Evolutionary conservation across 2,888 invertebrate genomes (phyloP).

Genomic region (Lepetodrilus schrolli): DNA sequence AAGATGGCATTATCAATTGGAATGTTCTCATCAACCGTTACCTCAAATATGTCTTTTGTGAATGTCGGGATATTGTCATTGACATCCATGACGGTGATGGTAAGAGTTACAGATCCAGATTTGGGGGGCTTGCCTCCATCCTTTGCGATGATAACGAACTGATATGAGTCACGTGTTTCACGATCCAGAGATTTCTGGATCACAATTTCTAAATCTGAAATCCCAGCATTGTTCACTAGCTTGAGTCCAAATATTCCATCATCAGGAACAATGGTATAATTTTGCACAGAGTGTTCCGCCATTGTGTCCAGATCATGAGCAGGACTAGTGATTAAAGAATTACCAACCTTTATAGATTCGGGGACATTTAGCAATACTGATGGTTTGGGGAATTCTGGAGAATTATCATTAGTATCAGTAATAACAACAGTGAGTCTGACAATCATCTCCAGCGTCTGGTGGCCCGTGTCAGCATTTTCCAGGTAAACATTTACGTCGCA

Average conservation of each 20-base stretch:
- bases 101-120: conserved; percentile 57
- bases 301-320: conserved; percentile 58
- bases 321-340: conserved; percentile 45
- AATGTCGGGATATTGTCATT: conserved; percentile 66
- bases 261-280: conserved; percentile 49
- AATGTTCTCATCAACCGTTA: conserved; percentile 54
- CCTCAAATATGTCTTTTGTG: conserved; percentile 49
- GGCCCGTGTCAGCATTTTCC: conserved; percentile 42
- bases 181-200: conserved; percentile 58
- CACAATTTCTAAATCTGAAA: conserved; percentile 55
- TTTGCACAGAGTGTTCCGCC: conserved; percentile 50
- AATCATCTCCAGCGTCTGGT: conserved; percentile 55
- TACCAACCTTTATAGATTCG: conserved; percentile 48
- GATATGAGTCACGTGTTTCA: conserved; percentile 55
- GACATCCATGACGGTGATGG: conserved; percentile 60
- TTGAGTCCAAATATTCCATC: conserved; percentile 50
- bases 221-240: conserved; percentile 41
- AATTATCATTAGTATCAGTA: conserved; percentile 94
- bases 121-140: conserved; percentile 61
- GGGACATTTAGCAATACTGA: conserved; percentile 44
- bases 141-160: conserved; percentile 54
- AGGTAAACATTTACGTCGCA: conserved; percentile 60
- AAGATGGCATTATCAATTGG: conserved; percentile 51
- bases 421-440: conserved; percentile 54
- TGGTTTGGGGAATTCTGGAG: conserved; percentile 87